Base-by-base conservation (phyloP, 2,797 vertebrate genomes). In the Pitangus sulphuratus region DNA sequence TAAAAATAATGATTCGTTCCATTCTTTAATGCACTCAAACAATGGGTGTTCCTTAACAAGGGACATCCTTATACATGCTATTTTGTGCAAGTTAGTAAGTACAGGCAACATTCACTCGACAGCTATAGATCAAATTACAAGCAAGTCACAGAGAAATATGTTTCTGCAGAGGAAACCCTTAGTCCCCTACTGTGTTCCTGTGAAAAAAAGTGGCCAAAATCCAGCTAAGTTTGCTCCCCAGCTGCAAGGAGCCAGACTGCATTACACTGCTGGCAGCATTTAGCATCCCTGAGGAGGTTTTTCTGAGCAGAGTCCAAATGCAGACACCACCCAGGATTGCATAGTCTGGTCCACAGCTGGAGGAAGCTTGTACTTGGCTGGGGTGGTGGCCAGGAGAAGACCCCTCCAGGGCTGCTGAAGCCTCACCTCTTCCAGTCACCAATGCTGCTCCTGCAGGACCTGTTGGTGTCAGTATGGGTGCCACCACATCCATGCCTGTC, bases 161-260 rank as follows among this genome's bases (percentile, higher is more conserved):
- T 84, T 91, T 88, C 91, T 95, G 80, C 15, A 51, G 91, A 76
- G 90, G 65, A 90, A 94, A 72, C 77, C 58, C 88, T 88, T 54
- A 48, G 69, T 65, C 47, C 54, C 77, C 83, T 3, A 1, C 77
- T 82, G 88, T 47, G 95, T 19, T 96, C 47, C 83, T 82, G 42
- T 79, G 88, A 39, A 39, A 95, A 80, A 80, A 31, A 42, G 69
- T 90, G 95, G 94, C 85, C 66, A 58, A 81, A 78, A 69, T 83
- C 95, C 95, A 96, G 70, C 51, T 90, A 57, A 62, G 62, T 93
- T 76, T 91, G 61, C 80, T 97, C 74, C 85, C 74, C 88, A 93
- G 13, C 58, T 76, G 83, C 47, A 93, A 90, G 83, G 65, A 91
- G 65, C 79, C 89, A 80, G 65, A 84, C 69, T 90, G 80, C 24